These are phyloP conservation scores for Scolopax rusticola DNA, from an alignment of 2,797 vertebrate species.

Conservation along the genomic window DNA sequence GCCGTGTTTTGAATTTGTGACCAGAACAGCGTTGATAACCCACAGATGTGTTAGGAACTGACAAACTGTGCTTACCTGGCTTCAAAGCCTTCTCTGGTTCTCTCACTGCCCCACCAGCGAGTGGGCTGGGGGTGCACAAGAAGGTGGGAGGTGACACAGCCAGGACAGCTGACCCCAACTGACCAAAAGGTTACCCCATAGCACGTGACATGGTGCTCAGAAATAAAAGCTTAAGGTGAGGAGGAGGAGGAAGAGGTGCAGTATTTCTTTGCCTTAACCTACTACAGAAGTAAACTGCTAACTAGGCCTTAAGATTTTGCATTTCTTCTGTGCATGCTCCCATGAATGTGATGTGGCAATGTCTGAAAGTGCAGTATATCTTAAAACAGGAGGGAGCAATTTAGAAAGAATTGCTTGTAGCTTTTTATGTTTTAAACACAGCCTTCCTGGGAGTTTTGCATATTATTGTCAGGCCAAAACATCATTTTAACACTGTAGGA, in stretches of 20 bases:
- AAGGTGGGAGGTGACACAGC: not conserved
- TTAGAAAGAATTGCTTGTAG: not conserved
- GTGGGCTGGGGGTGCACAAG: not conserved
- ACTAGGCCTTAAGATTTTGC: not conserved
- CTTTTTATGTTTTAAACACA: not conserved
- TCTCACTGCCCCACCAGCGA: not conserved
- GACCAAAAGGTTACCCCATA: not conserved
- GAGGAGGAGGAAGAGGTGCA: not conserved
- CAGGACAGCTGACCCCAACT: not conserved
- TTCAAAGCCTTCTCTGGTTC: not conserved
- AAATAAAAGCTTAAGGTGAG: not conserved
- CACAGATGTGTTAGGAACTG: not conserved
- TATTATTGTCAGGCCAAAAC: not conserved
- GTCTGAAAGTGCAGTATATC: not conserved
- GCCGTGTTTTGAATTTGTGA: not conserved
- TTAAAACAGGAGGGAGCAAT: not conserved
- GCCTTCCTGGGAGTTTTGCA: not conserved
- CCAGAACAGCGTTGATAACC: not conserved
- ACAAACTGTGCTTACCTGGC: not conserved
- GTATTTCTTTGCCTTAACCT: not conserved
- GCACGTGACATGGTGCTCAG: fast-evolving
- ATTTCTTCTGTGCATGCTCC: not conserved
- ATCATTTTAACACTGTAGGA: not conserved
- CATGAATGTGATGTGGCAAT: not conserved
- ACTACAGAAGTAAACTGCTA: not conserved